These are phyloP conservation scores for Eustalomyia histrio DNA, from an alignment of 2,888 invertebrate genomes.

Conservation along the genomic window DNA sequence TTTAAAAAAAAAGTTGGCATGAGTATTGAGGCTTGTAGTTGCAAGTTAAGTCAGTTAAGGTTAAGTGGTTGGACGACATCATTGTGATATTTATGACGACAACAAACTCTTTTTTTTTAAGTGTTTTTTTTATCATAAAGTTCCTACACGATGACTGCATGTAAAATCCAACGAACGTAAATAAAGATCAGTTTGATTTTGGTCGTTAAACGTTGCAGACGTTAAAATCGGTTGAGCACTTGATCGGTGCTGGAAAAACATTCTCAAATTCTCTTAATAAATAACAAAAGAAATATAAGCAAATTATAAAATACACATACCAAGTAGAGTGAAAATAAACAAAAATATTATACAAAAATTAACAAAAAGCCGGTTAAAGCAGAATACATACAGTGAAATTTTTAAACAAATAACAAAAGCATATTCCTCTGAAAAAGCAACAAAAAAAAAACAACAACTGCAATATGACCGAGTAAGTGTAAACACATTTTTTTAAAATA, in stretches of 20 bases:
- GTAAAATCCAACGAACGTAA: conserved; percentile 31
- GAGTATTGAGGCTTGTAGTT: too few relatives aligned
- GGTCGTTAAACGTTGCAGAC: conserved; percentile 38
- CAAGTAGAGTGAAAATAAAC: conserved; percentile 18
- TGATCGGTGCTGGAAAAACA: background rate
- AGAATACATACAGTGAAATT: conserved; percentile 19
- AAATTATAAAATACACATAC: conserved; percentile 11
- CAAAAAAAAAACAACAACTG: conserved; percentile 4
- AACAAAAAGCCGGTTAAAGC: conserved; percentile 44
- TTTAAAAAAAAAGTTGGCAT: too few relatives aligned
- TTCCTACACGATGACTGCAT: conserved; percentile 8
- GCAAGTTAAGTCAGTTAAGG: too few relatives aligned
- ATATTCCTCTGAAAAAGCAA: conserved; percentile 20
- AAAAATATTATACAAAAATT: conserved; percentile 3
- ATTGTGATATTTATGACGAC: too few relatives aligned
- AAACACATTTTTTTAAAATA: conserved; percentile 14
- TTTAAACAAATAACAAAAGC: conserved; percentile 26
- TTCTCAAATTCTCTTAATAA: conserved; percentile 21
- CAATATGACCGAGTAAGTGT: conserved; percentile 59
- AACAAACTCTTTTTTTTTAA: too few relatives aligned
- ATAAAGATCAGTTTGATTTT: conserved; percentile 50
- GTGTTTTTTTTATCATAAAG: too few relatives aligned
- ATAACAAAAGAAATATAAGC: background rate
- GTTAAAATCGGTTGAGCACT: background rate
- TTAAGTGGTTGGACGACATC: too few relatives aligned